These are phyloP conservation scores for Philonicus albiceps DNA, from an alignment of 2,888 invertebrate genomes.

Conservation along the genomic window DNA sequence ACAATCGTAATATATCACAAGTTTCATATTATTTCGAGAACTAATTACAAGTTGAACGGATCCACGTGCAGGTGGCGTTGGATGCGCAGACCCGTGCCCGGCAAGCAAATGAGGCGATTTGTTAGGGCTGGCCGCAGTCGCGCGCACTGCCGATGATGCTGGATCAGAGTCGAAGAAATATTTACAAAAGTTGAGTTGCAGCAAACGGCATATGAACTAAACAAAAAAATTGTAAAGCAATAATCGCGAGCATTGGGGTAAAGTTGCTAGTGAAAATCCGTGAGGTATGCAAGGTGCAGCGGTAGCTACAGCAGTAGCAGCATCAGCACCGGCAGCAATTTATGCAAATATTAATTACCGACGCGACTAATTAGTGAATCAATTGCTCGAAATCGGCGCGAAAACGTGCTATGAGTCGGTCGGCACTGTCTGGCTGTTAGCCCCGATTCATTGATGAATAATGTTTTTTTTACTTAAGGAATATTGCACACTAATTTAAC, in stretches of 20 bases:
- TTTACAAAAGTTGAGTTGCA: slow-evolving; percentile 1
- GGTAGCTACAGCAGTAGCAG: neutral
- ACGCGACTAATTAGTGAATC: slow-evolving; percentile 30
- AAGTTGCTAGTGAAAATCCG: neutral
- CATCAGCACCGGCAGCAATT: neutral
- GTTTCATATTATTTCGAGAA: slow-evolving; percentile 32
- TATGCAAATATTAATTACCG: slow-evolving; percentile 36
- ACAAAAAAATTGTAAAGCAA: neutral
- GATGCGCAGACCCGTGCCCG: neutral
- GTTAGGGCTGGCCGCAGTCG: neutral
- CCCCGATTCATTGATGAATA: neutral
- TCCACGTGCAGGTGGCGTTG: neutral
- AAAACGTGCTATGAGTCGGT: neutral
- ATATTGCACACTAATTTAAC: slow-evolving; percentile 20
- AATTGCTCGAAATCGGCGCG: neutral
- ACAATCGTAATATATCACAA: slow-evolving; percentile 38
- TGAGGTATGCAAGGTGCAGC: neutral
- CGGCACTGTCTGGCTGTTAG: neutral
- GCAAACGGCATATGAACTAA: neutral
- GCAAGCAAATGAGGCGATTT: slow-evolving; percentile 19
- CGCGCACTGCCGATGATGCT: neutral
- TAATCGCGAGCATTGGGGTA: neutral
- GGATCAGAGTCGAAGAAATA: neutral
- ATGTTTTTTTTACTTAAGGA: neutral
- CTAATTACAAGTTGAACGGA: slow-evolving; percentile 21